These are phyloP conservation scores for Cecidostiba fungosa DNA, from an alignment of 2,888 invertebrate species.

Conservation along the genomic window DNA sequence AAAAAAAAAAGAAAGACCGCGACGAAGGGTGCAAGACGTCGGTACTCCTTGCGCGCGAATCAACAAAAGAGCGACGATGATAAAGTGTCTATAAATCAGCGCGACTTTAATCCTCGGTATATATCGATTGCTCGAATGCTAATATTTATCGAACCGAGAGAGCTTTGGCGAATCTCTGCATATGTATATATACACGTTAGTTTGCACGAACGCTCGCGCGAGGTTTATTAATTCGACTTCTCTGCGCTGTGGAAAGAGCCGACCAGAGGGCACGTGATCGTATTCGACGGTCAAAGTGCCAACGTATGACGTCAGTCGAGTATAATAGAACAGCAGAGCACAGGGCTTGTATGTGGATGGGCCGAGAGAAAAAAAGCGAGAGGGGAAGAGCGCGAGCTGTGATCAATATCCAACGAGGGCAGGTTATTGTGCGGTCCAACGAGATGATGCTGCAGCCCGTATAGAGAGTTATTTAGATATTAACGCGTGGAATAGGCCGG, in stretches of 20 bases:
- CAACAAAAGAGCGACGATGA: neutral
- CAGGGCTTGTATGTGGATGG: neutral
- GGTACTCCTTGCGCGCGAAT: neutral
- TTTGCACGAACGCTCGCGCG: neutral
- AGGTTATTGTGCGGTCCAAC: conserved; percentile 53
- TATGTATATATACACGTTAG: neutral
- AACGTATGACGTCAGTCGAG: conserved; percentile 9
- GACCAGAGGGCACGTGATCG: conserved; percentile 9
- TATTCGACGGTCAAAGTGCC: conserved; percentile 5
- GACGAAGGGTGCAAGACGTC: neutral
- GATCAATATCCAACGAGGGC: conserved; percentile 60
- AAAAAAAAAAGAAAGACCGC: neutral
- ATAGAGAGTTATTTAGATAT: neutral
- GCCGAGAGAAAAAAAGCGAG: neutral
- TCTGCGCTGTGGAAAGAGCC: neutral
- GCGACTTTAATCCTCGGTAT: neutral
- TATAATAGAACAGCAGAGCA: neutral
- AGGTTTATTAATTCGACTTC: conserved; percentile 17
- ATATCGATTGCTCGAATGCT: neutral
- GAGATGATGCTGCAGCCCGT: conserved; percentile 28
- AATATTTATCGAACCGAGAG: conserved; percentile 19
- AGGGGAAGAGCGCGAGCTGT: conserved; percentile 14
- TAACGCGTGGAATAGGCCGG: neutral
- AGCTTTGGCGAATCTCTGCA: neutral
- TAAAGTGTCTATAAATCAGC: neutral